Evolutionary conservation across 2,113 vertebrate species (phyloP).

Genomic region (Promerops cafer): DNA sequence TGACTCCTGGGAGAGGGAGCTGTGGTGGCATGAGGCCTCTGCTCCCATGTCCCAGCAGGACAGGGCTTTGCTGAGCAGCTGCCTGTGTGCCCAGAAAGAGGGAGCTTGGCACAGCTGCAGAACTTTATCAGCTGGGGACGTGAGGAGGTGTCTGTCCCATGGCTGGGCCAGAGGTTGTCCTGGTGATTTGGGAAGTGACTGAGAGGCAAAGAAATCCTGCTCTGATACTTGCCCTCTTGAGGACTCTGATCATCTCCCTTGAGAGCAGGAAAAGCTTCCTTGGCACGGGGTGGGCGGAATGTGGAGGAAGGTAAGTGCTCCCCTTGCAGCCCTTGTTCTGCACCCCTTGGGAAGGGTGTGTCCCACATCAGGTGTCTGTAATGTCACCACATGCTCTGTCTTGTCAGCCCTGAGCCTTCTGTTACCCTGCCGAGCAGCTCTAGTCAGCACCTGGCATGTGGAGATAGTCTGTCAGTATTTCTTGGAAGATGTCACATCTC

Average conservation of each 20-base stretch:
- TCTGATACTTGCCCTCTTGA: not conserved
- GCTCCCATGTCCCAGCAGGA: not conserved
- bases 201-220: not conserved
- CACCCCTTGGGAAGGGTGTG: not conserved
- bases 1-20: not conserved
- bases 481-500: accelerated
- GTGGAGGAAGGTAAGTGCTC: not conserved
- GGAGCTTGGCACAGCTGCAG: not conserved
- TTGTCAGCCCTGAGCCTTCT: not conserved
- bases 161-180: not conserved
- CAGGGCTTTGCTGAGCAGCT: not conserved
- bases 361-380: not conserved
- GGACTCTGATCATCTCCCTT: not conserved
- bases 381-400: not conserved
- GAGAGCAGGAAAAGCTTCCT: not conserved
- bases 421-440: not conserved
- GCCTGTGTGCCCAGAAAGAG: not conserved
- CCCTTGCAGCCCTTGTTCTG: not conserved
- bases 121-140: not conserved
- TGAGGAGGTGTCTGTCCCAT: not conserved
- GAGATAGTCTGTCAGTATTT: not conserved
- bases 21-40: not conserved
- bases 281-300: accelerated
- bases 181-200: not conserved
- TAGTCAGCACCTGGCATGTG: not conserved